Conservation (phyloP, 1,140 invertebrate genomes). For the Caenorhabditis brenneri region DNA sequence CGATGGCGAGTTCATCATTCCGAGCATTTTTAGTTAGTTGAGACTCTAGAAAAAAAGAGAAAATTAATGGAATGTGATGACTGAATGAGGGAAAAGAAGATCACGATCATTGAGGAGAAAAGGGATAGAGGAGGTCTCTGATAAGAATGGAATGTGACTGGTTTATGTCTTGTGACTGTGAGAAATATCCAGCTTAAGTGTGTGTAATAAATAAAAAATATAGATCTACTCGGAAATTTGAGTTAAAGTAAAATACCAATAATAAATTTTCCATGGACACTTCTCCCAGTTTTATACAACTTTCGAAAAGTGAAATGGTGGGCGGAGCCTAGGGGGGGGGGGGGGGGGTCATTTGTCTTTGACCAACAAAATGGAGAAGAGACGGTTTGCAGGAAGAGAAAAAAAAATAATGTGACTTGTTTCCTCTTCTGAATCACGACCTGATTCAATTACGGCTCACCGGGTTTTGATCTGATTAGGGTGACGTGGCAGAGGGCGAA, state of each 20-base stretch:
- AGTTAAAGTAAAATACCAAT: background rate
- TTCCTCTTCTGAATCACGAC: slow-evolving; percentile 11
- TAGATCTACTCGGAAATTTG: background rate
- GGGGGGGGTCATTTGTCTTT: slow-evolving; percentile 33
- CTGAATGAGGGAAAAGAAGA: background rate
- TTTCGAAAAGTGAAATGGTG: background rate
- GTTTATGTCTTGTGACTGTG: slow-evolving; percentile 28
- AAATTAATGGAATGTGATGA: too few relatives aligned
- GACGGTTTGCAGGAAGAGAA: slow-evolving; percentile 34
- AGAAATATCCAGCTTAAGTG: background rate
- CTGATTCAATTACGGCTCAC: slow-evolving; percentile 31
- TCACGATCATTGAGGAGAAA: background rate
- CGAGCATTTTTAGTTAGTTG: background rate
- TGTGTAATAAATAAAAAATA: background rate
- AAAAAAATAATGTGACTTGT: background rate
- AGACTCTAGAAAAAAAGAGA: background rate
- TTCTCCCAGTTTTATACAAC: background rate
- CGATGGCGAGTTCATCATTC: slow-evolving; percentile 20
- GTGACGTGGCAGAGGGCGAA: background rate
- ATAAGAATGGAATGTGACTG: slow-evolving; percentile 16
- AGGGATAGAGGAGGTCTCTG: slow-evolving; percentile 14
- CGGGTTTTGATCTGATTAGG: slow-evolving; percentile 36
- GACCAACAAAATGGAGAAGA: background rate
- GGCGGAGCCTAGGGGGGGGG: background rate
- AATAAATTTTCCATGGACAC: background rate